Base-by-base conservation (phyloP, 2,113 vertebrate species). In the Himantopus leucocephalus region DNA sequence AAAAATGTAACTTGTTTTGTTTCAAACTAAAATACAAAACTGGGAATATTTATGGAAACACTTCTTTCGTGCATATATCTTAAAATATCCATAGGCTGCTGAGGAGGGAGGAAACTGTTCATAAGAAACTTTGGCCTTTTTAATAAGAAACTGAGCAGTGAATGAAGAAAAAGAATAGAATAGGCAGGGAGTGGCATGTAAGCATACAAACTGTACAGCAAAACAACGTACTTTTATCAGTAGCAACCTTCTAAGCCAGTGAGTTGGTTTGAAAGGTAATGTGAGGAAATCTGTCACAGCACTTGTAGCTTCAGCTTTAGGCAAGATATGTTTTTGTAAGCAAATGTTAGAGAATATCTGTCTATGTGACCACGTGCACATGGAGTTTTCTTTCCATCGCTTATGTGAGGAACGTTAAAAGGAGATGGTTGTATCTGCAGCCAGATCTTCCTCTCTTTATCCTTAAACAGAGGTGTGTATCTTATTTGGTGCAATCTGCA, bases 301-400 rank as follows among this genome's bases (percentile, higher is more conserved):
- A 30, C 63, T 35, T 37, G 18, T 14, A 66, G 21, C 53, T 50
- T 73, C 41, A 76, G 22, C 24, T 64, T 79, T 41, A 67, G 37
- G 20, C 22, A 73, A 55, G 37, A 19, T 52, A 7, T 24, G 7
- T 6, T 86, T 71, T 71, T 72, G 45, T 71, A 88, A n/a, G 2
- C 20, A 39, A 92, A 59, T 1, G 0, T 45, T 45, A 88, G 20
- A 41, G 8, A 66, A 32, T 27, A 7, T 24, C 14, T 63, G n/a
- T 79, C n/a, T 39, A 0, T 14, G 12, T 8, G 56, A 32, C 29
- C 0, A 9, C 22, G 11, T 5, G 3, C 17, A 30, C 0, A 1
- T 0, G 5, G 8, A 4, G 2, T 35, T 88, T 73, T 29, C 34
- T 41, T 45, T 70, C 32, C 29, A 9, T 12, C 21, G 70, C 27